Evolutionary conservation across 1,140 invertebrate species (phyloP), one percentile per base, ranked within the genome.

Genomic region (Maconellicoccus hirsutus): DNA sequence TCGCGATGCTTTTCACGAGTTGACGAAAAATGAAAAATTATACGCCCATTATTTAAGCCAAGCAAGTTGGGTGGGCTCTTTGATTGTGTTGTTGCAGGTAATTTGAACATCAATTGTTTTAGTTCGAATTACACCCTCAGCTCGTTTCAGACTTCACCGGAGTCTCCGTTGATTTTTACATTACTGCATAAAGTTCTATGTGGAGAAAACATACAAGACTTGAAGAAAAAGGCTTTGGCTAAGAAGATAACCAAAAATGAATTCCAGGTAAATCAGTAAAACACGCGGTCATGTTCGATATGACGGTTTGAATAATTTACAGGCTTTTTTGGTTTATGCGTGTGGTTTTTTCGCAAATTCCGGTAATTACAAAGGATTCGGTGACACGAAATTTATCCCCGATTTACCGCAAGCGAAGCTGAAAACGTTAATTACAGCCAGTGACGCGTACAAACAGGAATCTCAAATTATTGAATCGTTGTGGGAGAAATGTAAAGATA

Each of bases 301-400:
- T 12, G 21, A 69, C 3, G 72, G 29, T 59, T 72, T n/a, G n/a
- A n/a, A n/a, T n/a, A n/a, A n/a, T n/a, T n/a, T n/a, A n/a, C n/a
- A 93, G 90, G 90, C 91, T 69, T 86, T 95, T 73, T 78, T 94
- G 22, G 87, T 94, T 3, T 97, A 96, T 80, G 80, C 87, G n/a
- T 87, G 86, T 77, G 91, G 89, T 1, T 78, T 94, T 29, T 91
- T 93, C 77, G 83, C 86, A 22, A 95, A 96, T 80, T 83, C 87
- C 77, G 95, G 94, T 26, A 98, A 98, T 80, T 98, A 97, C 79
- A 96, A 95, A 79, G 86, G 89, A 19, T 96, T 96, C 84, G 94
- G 94, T 10, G 94, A 97, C 79, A 89, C 87, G 29, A 98, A 98
- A 82, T 90, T 98, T 77, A 86, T 98, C 75, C 95, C 95, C 12